Evolutionary conservation across 2,797 vertebrate species (phyloP), one percentile per base, ranked within the genome.

Genomic region (Rhyacichthys aspro): DNA sequence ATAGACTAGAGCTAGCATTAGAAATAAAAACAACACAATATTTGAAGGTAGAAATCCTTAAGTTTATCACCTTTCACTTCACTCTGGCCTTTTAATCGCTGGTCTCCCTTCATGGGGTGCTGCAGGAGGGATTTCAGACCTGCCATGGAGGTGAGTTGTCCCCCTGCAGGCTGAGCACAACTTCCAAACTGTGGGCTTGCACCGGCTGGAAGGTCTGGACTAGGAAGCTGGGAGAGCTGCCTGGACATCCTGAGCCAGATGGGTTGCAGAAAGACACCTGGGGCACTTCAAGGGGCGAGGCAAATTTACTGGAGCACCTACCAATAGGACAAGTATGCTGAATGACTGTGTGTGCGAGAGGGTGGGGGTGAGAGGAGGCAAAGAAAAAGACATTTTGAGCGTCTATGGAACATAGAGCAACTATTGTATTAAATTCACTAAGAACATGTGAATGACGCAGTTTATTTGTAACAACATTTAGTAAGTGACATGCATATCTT

Each of bases 71-170:
- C 91, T 90, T 93, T 94, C 17, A 60, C 55, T 45, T 93, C 91
- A 36, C 83, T 82, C 32, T 81, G 86, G 55, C 86, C 89, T 89
- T 94, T 95, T 55, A 92, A 58, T 11, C 92, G 88, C 48, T 92
- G 93, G 48, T 95, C 94, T 50, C 87, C 91, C 81, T 96, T 97
- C 83, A 93, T 89, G 19, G 95, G 94, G 56, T 93, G 94, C 80
- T 96, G 95, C 69, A 96, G 89, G 60, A 95, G 94, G 76, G 93
- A 94, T 62, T 95, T 94, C 23, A 97, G 84, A 63, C 94, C 95
- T 4, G 92, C 88, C 87, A 94, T 91, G n/a, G 94, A 84, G 86
- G 76, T 90, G 62, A 88, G 73, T 54, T 90, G 93, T 56, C 90
- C 92, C 66, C 86, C 90, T 47, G 83, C 90, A 36, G 90, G 86